Evolutionary conservation across 2,113 vertebrate species (phyloP).

Genomic region (Brienomyrus brachyistius): DNA sequence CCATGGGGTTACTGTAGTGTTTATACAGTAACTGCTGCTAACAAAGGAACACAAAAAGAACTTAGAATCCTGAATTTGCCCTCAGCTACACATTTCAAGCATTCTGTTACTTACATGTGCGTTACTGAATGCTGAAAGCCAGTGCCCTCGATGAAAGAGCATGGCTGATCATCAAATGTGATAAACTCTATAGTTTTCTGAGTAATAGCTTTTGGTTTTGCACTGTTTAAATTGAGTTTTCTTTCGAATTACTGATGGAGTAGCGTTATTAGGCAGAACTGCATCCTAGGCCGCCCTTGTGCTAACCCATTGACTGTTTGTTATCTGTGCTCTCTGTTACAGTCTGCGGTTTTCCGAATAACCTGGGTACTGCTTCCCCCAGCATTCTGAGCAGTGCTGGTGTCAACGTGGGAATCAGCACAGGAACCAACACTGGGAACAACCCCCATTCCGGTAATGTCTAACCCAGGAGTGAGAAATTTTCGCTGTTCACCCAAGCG

Average conservation of each 20-base stretch:
- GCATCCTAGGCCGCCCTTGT: not conserved
- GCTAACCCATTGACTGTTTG: not conserved
- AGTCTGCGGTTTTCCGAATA: conserved; percentile 66
- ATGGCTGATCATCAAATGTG: too few relatives aligned
- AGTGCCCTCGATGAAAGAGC: too few relatives aligned
- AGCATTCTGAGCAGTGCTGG: conserved; percentile 34
- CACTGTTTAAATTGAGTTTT: too few relatives aligned
- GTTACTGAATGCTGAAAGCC: too few relatives aligned
- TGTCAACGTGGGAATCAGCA: conserved; percentile 7
- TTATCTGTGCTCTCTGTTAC: not conserved
- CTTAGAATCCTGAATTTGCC: too few relatives aligned
- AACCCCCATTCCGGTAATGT: conserved; percentile 53
- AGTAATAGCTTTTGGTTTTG: too few relatives aligned
- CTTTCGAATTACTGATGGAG: too few relatives aligned
- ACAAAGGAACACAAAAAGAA: too few relatives aligned
- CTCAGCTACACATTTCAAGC: too few relatives aligned
- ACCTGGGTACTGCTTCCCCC: conserved; percentile 60
- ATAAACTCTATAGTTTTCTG: too few relatives aligned
- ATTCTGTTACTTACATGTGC: too few relatives aligned
- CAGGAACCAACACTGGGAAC: not conserved
- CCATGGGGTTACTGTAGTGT: not conserved
- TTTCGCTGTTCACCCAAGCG: not conserved
- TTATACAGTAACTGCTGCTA: not conserved
- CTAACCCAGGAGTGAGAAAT: not conserved
- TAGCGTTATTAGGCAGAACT: too few relatives aligned